A percentile compares a stretch with the other conserved stretches of the same genome.
Conservation (phyloP, 2,113 vertebrate genomes). For the Empidonax alnorum region DNA sequence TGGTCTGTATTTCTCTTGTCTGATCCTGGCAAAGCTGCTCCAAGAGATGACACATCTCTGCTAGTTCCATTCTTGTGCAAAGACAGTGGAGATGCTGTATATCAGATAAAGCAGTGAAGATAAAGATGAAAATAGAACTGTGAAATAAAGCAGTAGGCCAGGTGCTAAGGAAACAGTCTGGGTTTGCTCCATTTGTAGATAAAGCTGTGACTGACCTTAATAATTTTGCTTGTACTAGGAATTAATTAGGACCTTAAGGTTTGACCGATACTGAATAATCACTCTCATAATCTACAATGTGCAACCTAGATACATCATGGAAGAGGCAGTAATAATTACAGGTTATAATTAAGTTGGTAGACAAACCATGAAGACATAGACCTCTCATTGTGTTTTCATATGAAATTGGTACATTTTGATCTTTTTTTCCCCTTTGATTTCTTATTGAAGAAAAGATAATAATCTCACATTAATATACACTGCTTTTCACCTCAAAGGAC, state of each 20-base stretch:
- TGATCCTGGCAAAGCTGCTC: not conserved
- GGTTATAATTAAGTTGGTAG: slow-evolving; percentile 38
- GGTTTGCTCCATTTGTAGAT: not conserved
- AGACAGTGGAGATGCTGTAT: not conserved
- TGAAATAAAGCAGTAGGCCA: slow-evolving; percentile 25
- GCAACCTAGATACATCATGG: not conserved
- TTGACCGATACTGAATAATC: slow-evolving; percentile 12
- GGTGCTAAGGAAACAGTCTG: not conserved
- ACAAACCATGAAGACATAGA: not conserved
- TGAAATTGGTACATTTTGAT: slow-evolving; percentile 19
- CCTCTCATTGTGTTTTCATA: slow-evolving; percentile 5
- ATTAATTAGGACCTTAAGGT: slow-evolving; percentile 12
- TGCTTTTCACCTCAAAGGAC: slow-evolving; percentile 3
- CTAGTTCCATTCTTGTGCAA: not conserved
- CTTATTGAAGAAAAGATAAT: slow-evolving; percentile 15
- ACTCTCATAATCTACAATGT: not conserved
- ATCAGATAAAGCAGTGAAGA: not conserved
- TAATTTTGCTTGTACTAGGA: not conserved
- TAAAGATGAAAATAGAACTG: not conserved
- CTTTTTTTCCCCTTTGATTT: slow-evolving; percentile 6
- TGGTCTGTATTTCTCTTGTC: not conserved
- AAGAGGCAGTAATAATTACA: not conserved
- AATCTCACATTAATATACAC: slow-evolving; percentile 28
- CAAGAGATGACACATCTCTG: not conserved
- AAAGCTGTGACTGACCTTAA: slow-evolving; percentile 1